Evolutionary conservation across 2,113 vertebrate species (phyloP), one percentile per base, ranked within the genome.

Genomic region (Edolisoma coerulescens): DNA sequence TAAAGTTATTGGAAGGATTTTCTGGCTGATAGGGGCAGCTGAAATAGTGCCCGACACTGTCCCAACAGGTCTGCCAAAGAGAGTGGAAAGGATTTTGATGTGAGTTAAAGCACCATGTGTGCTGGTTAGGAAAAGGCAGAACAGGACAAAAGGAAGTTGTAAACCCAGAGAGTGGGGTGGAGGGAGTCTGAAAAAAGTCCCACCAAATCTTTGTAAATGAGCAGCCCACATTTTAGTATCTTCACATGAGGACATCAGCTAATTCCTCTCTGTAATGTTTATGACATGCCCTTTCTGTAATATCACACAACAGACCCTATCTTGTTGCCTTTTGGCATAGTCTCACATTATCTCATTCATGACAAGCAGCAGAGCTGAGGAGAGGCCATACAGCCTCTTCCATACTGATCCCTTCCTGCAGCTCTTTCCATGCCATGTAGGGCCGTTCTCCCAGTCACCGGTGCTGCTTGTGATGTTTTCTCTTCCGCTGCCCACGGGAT

Each of bases 381-480:
- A 74, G 79, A 93, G 85, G 64, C 90, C 56, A 13, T 33, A 18
- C 14, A 65, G 24, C 67, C 45, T 70, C 71, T 88, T 65, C 71
- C 59, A 35, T 16, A 30, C 50, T 49, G 59, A 69, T 77, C 41
- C 64, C 32, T 65, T 86, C 52, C 79, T 24, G 5, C 60, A 56
- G 35, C 19, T 56, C 64, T 88, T 95, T 96, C 93, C 95, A 95
- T 60, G n/a, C 93, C 95, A 68, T 90, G 42, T 96, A 93, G 49
- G 90, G 90, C 32, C 12, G 45, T 44, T 53, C 92, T 81, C 93
- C 88, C 79, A 33, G 50, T 44, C n/a, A n/a, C 14, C 3, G 0
- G 52, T 56, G 60, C 28, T 59, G 61, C 26, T 35, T 11, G 2
- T 35, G 53, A 53, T 82, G 26, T 45, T 71, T 83, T 56, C 56